A percentile compares a stretch with the other conserved stretches of the same genome.
Conservation (phyloP, 2,113 vertebrate species). For the Burhinus bistriatus region DNA sequence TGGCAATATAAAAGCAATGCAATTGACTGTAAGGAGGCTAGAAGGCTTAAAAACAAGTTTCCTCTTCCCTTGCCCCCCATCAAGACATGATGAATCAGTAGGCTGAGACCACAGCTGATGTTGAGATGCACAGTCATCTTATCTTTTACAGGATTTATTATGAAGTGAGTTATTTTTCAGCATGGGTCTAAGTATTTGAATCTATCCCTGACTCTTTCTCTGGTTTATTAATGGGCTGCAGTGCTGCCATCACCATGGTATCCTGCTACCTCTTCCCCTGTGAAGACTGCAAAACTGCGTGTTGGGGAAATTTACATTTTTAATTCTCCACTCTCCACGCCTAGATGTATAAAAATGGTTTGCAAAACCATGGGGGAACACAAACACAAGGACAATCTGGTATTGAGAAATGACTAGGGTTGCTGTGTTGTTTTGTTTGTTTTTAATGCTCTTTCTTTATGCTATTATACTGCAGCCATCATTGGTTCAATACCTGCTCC, state of each 20-base stretch:
- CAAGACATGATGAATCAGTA: background rate
- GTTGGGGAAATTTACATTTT: slow-evolving; percentile 55
- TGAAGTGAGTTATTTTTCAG: background rate
- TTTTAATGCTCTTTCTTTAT: background rate
- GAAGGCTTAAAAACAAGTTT: background rate
- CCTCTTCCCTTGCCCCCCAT: background rate
- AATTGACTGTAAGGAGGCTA: background rate
- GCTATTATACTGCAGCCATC: background rate
- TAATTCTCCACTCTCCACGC: background rate
- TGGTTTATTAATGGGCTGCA: slow-evolving; percentile 46
- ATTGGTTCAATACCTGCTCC: slow-evolving; percentile 50
- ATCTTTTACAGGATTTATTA: background rate
- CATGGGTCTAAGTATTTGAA: background rate
- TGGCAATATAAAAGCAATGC: background rate
- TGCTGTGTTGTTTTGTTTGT: background rate
- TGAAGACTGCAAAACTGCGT: background rate
- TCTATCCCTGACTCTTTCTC: background rate
- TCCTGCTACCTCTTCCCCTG: slow-evolving; percentile 23
- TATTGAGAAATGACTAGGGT: background rate
- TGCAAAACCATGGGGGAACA: background rate
- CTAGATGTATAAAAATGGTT: background rate
- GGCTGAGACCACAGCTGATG: background rate
- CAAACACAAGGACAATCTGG: background rate
- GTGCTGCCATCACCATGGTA: slow-evolving; percentile 48
- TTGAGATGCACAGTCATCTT: background rate